Conservation (phyloP, 2,797 vertebrate species). For the Sebastes wilsoni region DNA sequence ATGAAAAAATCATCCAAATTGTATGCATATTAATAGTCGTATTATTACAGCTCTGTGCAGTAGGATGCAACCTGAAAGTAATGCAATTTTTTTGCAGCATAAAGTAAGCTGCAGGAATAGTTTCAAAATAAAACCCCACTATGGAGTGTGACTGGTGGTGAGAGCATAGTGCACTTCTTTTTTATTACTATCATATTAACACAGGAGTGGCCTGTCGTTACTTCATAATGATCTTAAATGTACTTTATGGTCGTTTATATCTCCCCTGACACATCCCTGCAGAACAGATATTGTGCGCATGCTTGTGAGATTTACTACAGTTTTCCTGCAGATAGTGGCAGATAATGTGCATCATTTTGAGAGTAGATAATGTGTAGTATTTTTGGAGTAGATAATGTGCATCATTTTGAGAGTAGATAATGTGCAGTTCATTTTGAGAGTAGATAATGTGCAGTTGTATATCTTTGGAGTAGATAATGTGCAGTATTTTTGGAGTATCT, state of each 20-base stretch:
- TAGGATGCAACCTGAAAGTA: neutral
- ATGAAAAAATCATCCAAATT: neutral
- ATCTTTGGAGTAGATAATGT: too few species aligned
- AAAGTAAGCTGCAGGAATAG: neutral
- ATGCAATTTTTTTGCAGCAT: neutral
- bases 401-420: too few species aligned
- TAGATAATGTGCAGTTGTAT: too few species aligned
- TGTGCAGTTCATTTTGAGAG: too few species aligned
- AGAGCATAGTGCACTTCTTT: neutral
- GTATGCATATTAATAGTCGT: neutral
- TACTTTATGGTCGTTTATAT: neutral
- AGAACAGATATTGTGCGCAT: too few species aligned
- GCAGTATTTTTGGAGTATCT: accelerated
- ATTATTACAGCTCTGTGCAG: too few species aligned
- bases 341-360: too few species aligned
- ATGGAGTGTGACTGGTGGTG: neutral
- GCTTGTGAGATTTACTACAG: too few species aligned
- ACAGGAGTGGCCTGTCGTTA: neutral
- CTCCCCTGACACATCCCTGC: neutral
- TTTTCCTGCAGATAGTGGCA: too few species aligned
- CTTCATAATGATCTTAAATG: neutral
- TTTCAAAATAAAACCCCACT: neutral
- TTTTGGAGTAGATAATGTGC: too few species aligned
- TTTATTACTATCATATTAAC: neutral
- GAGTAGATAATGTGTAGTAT: too few species aligned